phyloP scores from a whole-genome alignment of 2,888 invertebrate species.

The Ennomos quercinarius region DNA sequence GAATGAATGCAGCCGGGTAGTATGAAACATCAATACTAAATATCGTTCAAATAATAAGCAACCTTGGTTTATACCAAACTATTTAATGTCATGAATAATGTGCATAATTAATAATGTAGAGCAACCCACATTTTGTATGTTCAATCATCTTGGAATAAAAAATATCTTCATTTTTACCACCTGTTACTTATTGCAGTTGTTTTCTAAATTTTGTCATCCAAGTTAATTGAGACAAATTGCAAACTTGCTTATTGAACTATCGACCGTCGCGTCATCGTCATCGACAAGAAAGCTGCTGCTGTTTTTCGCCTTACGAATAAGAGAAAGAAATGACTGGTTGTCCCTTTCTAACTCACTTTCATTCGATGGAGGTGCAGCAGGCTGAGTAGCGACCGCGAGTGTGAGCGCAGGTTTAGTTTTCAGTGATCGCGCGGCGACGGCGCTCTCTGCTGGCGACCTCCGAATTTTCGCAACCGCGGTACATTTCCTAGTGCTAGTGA shows the following conservation, averaged over 20 bases:
- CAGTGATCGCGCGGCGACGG: slow-evolving; percentile 76
- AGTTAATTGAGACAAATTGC: slow-evolving; percentile 24
- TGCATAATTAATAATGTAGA: no score
- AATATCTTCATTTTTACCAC: no score
- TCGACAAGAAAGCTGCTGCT: slow-evolving; percentile 68
- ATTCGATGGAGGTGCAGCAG: slow-evolving; percentile 57
- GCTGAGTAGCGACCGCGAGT: slow-evolving; percentile 53
- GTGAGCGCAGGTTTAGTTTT: slow-evolving; percentile 75
- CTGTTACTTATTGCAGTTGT: no score
- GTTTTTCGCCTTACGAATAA: slow-evolving; percentile 66
- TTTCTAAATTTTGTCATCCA: not conserved
- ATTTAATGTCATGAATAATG: no score
- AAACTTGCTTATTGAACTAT: slow-evolving; percentile 52
- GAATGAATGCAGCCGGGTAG: slow-evolving; percentile 8
- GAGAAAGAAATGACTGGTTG: slow-evolving; percentile 75
- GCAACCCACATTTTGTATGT: no score
- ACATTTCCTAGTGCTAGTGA: slow-evolving; percentile 76
- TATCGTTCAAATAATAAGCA: not conserved
- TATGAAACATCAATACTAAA: slow-evolving; percentile 1
- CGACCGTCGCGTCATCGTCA: slow-evolving; percentile 34
- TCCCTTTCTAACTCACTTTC: slow-evolving; percentile 81
- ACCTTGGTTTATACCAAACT: no score
- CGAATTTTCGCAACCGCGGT: slow-evolving; percentile 64
- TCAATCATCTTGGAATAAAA: no score
- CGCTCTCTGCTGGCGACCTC: slow-evolving; percentile 79